A percentile compares a stretch with the other conserved stretches of the same genome.
Evolutionary conservation across 2,797 vertebrate species (phyloP).

Genomic region (Tokudaia tokunoshimensis): DNA sequence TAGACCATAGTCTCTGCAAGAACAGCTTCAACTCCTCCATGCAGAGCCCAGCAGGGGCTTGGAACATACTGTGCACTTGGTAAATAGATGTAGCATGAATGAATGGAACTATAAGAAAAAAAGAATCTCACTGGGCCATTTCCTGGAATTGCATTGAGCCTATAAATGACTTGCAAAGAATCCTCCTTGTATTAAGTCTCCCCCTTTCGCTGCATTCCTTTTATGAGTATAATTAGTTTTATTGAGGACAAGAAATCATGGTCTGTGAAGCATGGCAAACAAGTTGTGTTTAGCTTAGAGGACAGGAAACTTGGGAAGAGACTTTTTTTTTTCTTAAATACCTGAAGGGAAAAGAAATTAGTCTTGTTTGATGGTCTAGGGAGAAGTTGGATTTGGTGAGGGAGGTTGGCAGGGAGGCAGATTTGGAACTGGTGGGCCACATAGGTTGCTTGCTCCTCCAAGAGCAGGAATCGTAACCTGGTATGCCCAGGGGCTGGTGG

Average conservation of each 20-base stretch:
- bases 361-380: neutral
- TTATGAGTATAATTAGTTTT: slow-evolving; percentile 44
- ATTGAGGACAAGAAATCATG: neutral
- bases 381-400: neutral
- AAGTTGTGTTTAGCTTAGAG: neutral
- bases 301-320: slow-evolving; percentile 37
- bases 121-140: neutral
- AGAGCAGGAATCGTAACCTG: neutral
- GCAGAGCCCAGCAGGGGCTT: neutral
- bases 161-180: slow-evolving; percentile 4
- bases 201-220: neutral
- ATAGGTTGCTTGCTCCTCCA: neutral
- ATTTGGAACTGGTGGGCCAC: neutral
- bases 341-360: neutral
- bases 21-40: neutral
- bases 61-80: neutral
- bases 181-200: neutral
- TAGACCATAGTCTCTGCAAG: neutral
- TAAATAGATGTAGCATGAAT: neutral
- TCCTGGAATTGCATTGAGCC: neutral
- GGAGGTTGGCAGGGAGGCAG: neutral
- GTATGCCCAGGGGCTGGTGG: too few relatives aligned
- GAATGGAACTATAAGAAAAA: neutral
- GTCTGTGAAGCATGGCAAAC: neutral
- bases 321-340: neutral